Evolutionary conservation across 1,140 invertebrate genomes (phyloP).

Genomic region (Zophobas morio): DNA sequence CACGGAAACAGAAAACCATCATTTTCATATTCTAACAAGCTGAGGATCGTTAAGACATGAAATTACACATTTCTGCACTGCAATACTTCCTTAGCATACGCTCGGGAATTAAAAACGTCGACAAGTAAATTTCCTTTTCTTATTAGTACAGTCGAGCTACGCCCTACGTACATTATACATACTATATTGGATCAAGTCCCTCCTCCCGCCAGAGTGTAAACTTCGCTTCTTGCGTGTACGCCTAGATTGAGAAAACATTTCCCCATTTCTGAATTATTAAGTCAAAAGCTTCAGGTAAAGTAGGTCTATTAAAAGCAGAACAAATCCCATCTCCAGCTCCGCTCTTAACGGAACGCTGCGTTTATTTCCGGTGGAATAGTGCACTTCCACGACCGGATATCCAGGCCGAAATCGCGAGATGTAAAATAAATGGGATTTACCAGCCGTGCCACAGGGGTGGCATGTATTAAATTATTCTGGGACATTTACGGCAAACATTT

Average conservation of each 20-base stretch:
- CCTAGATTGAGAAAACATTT: not conserved
- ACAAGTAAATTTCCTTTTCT: too few relatives aligned
- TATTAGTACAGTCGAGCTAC: too few relatives aligned
- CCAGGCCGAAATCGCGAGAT: conserved; percentile 26
- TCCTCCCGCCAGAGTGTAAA: not conserved
- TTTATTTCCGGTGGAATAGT: conserved; percentile 33
- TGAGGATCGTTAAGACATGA: too few relatives aligned
- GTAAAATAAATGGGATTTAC: conserved; percentile 38
- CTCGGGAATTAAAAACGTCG: too few relatives aligned
- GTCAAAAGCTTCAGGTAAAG: conserved; percentile 13
- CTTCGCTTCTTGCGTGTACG: not conserved
- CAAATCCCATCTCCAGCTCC: conserved; percentile 17
- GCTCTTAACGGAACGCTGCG: conserved; percentile 23
- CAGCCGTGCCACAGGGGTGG: conserved; percentile 22
- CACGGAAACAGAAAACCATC: too few relatives aligned
- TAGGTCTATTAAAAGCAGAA: conserved; percentile 4
- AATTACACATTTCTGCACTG: too few relatives aligned
- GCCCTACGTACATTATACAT: too few relatives aligned
- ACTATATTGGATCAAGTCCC: too few relatives aligned
- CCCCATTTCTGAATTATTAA: conserved; percentile 11
- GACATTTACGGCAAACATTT: conserved; percentile 35
- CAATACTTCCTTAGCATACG: too few relatives aligned
- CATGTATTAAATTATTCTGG: conserved; percentile 39
- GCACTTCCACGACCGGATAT: conserved; percentile 15
- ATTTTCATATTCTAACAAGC: too few relatives aligned